Evolutionary conservation across 2,113 vertebrate genomes (phyloP).

Genomic region (Callaeas wilsoni): DNA sequence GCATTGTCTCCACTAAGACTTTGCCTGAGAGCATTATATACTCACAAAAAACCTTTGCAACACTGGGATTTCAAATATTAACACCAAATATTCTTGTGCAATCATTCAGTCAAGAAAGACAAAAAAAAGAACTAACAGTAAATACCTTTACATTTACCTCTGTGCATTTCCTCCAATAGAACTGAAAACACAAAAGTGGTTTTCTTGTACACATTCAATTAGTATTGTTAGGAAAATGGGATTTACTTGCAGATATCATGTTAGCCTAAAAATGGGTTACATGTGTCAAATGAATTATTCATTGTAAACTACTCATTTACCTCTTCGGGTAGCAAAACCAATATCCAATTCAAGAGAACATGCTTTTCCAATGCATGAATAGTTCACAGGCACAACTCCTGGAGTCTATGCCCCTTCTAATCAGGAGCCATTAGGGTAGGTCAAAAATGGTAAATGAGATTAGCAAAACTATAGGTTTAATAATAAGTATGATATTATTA

Average conservation of each 20-base stretch:
- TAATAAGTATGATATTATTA: constrained; percentile 60
- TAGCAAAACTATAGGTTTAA: constrained; percentile 50
- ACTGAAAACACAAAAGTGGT: neutral
- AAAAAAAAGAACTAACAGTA: neutral
- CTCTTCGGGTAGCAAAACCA: neutral
- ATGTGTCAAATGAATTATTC: neutral
- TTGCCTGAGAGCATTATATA: neutral
- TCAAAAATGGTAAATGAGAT: constrained; percentile 58
- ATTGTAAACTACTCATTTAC: neutral
- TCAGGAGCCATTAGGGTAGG: constrained; percentile 31
- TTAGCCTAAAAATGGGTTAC: neutral
- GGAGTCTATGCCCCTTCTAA: neutral
- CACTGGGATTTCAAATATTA: neutral
- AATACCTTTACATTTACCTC: neutral
- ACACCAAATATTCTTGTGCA: neutral
- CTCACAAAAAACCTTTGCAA: neutral
- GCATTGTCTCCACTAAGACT: neutral
- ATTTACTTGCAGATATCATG: neutral
- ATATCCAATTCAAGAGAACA: neutral
- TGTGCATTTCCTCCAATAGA: neutral
- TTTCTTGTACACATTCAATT: neutral
- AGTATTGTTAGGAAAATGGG: neutral
- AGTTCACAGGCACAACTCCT: neutral
- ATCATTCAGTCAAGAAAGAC: neutral
- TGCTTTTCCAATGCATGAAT: constrained; percentile 22